Conservation (phyloP, 2,888 invertebrate species). For the Scrobipalpa atriplicella region DNA sequence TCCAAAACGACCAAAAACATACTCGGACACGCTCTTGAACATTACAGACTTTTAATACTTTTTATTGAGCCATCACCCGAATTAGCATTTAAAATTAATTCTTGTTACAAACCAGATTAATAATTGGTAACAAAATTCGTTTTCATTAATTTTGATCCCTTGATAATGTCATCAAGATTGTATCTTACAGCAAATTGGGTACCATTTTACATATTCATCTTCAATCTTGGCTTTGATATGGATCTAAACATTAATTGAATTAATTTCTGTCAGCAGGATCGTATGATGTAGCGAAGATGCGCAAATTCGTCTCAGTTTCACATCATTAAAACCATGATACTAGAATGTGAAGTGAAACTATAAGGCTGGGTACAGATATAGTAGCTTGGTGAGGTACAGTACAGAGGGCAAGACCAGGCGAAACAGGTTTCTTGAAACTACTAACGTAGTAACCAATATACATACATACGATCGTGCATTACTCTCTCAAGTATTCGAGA, state of each 20-base stretch:
- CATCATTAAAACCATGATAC: slow-evolving; percentile 54
- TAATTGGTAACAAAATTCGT: slow-evolving; percentile 37
- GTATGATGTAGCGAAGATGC: slow-evolving; percentile 18
- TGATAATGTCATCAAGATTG: slow-evolving; percentile 33
- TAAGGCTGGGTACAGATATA: slow-evolving; percentile 61
- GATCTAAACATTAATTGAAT: slow-evolving; percentile 22
- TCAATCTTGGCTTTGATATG: slow-evolving; percentile 22
- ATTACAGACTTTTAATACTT: slow-evolving; percentile 45
- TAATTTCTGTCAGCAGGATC: slow-evolving; percentile 16
- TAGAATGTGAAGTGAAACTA: slow-evolving; percentile 74
- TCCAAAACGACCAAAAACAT: slow-evolving; percentile 58
- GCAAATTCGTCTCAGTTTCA: slow-evolving; percentile 42
- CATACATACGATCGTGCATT: slow-evolving; percentile 68
- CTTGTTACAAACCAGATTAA: slow-evolving; percentile 48
- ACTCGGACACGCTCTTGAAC: slow-evolving; percentile 49
- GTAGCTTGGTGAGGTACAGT: slow-evolving; percentile 54
- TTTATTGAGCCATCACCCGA: slow-evolving; percentile 27
- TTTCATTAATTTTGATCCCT: slow-evolving; percentile 34
- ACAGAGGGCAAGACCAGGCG: slow-evolving; percentile 73
- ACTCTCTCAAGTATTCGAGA: slow-evolving; percentile 67
- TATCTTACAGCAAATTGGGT: slow-evolving; percentile 24
- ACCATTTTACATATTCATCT: slow-evolving; percentile 26
- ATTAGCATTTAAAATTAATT: slow-evolving; percentile 63
- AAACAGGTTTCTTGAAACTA: slow-evolving; percentile 76
- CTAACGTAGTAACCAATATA: slow-evolving; percentile 80